A percentile compares a stretch with the other conserved stretches of the same genome.
These are phyloP conservation scores for Sterrhoptilus dennistouni DNA, from an alignment of 2,113 vertebrate genomes.

Conservation along the genomic window DNA sequence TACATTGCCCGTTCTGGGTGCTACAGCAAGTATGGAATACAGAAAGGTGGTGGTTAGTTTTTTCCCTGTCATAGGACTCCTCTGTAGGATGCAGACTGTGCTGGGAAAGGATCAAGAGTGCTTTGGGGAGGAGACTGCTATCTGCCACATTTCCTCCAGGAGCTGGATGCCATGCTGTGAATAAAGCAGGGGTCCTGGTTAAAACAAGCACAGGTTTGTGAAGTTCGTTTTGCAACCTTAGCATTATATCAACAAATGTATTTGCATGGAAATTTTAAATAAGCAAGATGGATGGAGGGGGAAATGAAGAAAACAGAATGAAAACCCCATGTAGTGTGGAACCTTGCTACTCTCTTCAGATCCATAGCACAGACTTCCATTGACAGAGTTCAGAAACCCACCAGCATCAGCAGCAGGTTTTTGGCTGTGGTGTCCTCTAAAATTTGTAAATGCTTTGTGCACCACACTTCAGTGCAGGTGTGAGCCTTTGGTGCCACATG, in stretches of 20 bases:
- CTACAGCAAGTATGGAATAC: neutral
- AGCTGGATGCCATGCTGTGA: neutral
- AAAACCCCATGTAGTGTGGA: neutral
- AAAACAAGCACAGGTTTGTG: neutral
- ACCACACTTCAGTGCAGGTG: neutral
- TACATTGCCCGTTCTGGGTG: accelerated
- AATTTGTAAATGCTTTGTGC: neutral
- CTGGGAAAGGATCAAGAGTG: neutral
- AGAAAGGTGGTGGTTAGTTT: neutral
- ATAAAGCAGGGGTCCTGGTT: neutral
- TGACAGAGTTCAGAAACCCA: neutral
- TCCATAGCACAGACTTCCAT: neutral
- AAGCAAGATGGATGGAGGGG: neutral
- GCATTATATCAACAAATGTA: neutral
- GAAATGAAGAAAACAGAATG: neutral
- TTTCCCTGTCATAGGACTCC: neutral
- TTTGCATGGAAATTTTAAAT: conserved; percentile 41
- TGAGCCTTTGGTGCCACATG: neutral
- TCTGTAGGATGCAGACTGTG: neutral
- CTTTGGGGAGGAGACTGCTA: neutral
- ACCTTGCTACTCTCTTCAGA: neutral
- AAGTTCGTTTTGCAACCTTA: neutral
- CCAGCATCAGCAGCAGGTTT: neutral
- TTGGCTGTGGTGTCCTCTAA: neutral
- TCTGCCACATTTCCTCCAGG: neutral